Evolutionary conservation across 2,113 vertebrate genomes (phyloP).

Genomic region (Spilogale gracilis): DNA sequence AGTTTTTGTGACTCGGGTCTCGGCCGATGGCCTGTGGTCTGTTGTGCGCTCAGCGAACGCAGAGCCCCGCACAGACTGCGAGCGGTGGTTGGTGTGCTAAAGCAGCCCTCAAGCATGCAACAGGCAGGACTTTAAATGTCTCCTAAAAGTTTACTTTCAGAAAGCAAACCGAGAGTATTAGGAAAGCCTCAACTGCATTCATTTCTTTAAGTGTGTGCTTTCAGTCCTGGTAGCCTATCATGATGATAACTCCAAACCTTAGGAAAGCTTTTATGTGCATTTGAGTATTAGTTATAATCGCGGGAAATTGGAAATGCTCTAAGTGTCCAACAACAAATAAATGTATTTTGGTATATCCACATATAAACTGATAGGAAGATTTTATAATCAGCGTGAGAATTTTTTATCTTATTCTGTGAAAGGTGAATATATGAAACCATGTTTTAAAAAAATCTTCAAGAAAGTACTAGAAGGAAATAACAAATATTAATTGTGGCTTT

Average conservation of each 20-base stretch:
- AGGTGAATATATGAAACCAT: not conserved
- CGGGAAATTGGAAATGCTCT: not conserved
- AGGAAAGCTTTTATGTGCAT: not conserved
- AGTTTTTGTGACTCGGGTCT: not conserved
- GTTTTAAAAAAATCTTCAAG: not conserved
- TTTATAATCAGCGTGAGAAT: not conserved
- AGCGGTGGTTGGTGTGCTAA: too few species aligned
- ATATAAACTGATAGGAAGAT: not conserved
- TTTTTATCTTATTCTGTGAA: not conserved
- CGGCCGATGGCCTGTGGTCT: too few species aligned
- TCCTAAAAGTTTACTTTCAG: not conserved
- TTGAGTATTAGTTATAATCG: not conserved
- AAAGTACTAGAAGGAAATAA: not conserved
- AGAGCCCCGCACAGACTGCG: fast-evolving
- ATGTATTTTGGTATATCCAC: not conserved
- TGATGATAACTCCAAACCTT: too few species aligned
- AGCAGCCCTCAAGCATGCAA: too few species aligned
- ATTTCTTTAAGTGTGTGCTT: not conserved
- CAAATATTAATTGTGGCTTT: not conserved
- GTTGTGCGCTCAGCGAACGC: fast-evolving
- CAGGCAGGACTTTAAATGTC: not conserved
- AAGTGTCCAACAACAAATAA: not conserved
- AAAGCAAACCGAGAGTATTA: not conserved
- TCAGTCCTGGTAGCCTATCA: not conserved
- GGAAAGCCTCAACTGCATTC: not conserved